Percentiles rank a stretch among this genome's conserved stretches.
Evolutionary conservation across 92 coral and sea anemone species (phyloP).

Genomic region (Phenganax stokvisi): DNA sequence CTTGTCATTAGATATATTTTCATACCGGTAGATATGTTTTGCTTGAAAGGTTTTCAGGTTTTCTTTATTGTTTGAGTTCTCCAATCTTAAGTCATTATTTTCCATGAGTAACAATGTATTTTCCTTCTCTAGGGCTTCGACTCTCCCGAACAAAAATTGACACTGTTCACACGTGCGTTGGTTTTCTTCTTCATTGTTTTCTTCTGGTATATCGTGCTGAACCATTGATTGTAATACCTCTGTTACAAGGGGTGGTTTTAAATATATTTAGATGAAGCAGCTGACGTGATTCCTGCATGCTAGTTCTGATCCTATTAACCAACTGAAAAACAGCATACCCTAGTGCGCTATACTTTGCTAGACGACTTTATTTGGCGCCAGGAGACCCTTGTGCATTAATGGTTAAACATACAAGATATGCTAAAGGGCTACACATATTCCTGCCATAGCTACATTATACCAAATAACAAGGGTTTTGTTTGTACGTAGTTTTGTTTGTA

Average conservation of each 20-base stretch:
- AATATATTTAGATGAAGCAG: background rate
- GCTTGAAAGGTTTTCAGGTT: background rate
- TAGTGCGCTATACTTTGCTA: no score
- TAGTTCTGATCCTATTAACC: no score
- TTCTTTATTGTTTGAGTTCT: conserved; percentile 5
- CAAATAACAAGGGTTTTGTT: background rate
- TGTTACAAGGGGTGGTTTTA: background rate
- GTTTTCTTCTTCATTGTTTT: background rate
- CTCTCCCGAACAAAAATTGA: conserved; percentile 1
- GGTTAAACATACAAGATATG: no score
- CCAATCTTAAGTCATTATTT: background rate
- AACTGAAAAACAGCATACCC: no score
- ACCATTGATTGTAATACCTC: background rate
- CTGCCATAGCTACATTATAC: background rate
- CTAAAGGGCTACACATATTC: background rate
- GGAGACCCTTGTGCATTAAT: no score
- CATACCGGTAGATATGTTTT: conserved; percentile 1
- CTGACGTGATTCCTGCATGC: background rate
- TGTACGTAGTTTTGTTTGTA: no score
- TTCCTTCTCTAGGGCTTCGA: conserved; percentile 5
- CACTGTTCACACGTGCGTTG: conserved; percentile 5
- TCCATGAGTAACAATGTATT: conserved; percentile 2
- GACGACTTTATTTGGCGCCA: no score
- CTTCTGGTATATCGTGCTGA: background rate
- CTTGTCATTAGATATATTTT: background rate